Evolutionary conservation across 2,113 vertebrate species (phyloP).

Genomic region (Sterrhoptilus dennistouni): DNA sequence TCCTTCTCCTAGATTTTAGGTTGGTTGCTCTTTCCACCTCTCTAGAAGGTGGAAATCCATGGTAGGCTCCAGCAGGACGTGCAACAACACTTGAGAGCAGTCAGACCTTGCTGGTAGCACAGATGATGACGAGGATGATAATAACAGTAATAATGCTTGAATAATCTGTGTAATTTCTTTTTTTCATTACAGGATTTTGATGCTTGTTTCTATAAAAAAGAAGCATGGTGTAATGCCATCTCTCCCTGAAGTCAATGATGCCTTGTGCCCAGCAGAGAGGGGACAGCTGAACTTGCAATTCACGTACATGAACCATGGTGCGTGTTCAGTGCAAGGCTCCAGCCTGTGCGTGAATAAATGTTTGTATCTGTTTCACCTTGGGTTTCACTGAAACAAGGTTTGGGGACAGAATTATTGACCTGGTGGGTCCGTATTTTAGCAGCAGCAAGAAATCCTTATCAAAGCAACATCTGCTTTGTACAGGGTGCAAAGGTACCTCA

Average conservation of each 20-base stretch:
- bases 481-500: rapidly evolving
- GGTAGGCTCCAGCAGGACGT: neutral
- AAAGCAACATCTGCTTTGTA: neutral
- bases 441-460: neutral
- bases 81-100: rapidly evolving
- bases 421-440: neutral
- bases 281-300: neutral
- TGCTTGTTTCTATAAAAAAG: neutral
- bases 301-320: rapidly evolving
- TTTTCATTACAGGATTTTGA: neutral
- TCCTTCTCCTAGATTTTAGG: neutral
- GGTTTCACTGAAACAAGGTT: neutral
- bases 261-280: neutral
- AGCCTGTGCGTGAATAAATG: neutral
- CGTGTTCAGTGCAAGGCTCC: neutral
- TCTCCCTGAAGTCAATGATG: neutral
- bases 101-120: neutral
- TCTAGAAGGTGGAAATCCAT: neutral
- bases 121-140: neutral
- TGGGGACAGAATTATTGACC: neutral
- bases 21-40: neutral
- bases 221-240: neutral
- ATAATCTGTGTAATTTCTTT: neutral
- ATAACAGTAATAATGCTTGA: neutral
- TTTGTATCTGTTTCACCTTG: neutral